Base-by-base conservation (phyloP, 2,113 vertebrate genomes). In the Anser cygnoides region DNA sequence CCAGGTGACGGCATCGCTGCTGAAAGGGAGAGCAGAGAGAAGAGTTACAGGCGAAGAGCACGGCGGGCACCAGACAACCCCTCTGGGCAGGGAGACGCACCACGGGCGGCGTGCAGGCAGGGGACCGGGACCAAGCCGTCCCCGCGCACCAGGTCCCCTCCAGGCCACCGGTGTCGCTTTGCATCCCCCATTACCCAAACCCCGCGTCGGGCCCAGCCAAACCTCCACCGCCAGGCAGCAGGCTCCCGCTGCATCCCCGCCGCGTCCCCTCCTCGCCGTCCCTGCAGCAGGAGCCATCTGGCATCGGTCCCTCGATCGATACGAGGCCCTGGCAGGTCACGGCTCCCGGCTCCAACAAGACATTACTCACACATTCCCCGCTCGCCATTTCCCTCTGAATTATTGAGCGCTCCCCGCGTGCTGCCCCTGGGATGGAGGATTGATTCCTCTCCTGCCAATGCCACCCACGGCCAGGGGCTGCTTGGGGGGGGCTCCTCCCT, bases 1-100 rank as follows among this genome's bases (percentile, higher is more conserved):
- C 99, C 99, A 98, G 98, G 98, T 98, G 98, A 99, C 98, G 98
- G 98, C 99, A 98, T 98, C 90, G 98, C 98, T 98, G 97, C 98
- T 99, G 98, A 92, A 98, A 97, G 94, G 91, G 96, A 98, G 87
- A 96, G 97, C 49, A 96, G 92, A 98, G 83, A 98, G 78, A 98
- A 92, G 13, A 55, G 96, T 98, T 98, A 97, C 70, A 97, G 67
- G 49, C 1, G 5, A 80, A 92, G 67, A 92, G 88, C 78, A 92
- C 9, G 65, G 75, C 71, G 46, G 66, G 95, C 96, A 13, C 20
- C 54, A 4, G 21, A 61, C 16, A 37, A 52, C 50, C 13, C 37
- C 52, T 35, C 52, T 10, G 33, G 59, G 29, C 35, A 66, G 16
- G 39, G 11, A n/a, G n/a, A 52, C 3, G 13, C 13, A 52, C n/a